Conservation (phyloP, 2,113 vertebrate species). For the Pristiophorus japonicus region DNA sequence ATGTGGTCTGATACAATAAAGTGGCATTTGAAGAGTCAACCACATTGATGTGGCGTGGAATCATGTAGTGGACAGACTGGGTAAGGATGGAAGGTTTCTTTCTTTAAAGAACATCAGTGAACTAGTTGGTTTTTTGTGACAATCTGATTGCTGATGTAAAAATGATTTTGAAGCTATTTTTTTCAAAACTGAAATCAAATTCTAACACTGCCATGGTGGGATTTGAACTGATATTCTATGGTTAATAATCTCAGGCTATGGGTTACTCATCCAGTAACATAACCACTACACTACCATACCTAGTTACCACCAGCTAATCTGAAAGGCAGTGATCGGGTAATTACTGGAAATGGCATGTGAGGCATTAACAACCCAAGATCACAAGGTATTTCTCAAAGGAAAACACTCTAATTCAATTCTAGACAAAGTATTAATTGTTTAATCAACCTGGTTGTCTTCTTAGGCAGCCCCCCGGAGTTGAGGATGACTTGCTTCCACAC, state of each 20-base stretch:
- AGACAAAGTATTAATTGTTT: not conserved
- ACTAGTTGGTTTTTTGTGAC: not conserved
- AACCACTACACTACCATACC: not conserved
- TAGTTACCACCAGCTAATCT: not conserved
- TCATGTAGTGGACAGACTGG: not conserved
- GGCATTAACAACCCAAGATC: not conserved
- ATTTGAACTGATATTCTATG: not conserved
- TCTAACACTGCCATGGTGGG: not conserved
- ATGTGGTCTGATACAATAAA: not conserved
- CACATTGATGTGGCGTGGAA: not conserved
- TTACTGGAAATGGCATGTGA: not conserved
- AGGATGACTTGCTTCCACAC: too few relatives aligned
- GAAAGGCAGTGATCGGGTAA: not conserved
- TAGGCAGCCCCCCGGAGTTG: too few relatives aligned
- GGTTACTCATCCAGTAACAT: not conserved
- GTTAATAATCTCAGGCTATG: not conserved
- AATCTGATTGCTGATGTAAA: too few relatives aligned
- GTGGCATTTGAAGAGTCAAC: not conserved
- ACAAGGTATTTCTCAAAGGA: not conserved
- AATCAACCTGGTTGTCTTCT: too few relatives aligned
- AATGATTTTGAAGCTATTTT: too few relatives aligned
- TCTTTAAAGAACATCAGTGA: not conserved
- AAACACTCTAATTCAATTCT: not conserved
- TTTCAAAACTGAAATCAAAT: not conserved
- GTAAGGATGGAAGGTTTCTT: not conserved